Percentiles rank a stretch among this genome's conserved stretches.
These are phyloP conservation scores for Trinorchestia longiramus DNA, from an alignment of 1,140 invertebrate genomes.

Conservation along the genomic window DNA sequence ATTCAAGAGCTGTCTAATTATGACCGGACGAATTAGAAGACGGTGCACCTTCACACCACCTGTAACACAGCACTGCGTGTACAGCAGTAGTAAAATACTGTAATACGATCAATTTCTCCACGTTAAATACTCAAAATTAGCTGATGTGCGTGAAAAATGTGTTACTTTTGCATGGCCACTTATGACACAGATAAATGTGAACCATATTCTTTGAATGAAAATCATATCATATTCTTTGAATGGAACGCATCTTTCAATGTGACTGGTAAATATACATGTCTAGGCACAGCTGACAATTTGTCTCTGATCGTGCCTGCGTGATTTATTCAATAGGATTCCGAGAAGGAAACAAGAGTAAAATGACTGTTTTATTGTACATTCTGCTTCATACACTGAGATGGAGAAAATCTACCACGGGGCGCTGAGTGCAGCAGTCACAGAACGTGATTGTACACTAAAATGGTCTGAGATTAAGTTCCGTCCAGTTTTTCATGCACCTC, in stretches of 20 bases:
- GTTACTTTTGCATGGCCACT: no score
- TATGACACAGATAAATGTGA: no score
- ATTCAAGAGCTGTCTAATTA: no score
- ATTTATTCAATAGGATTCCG: not conserved
- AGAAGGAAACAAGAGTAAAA: conserved; percentile 7
- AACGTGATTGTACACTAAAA: not conserved
- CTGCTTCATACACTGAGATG: conserved; percentile 52
- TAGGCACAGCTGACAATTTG: not conserved
- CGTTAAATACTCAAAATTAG: no score
- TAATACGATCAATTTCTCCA: no score
- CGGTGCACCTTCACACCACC: no score
- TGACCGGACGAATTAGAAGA: no score
- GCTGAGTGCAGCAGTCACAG: not conserved
- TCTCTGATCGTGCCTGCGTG: not conserved
- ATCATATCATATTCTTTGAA: no score
- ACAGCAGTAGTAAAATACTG: no score
- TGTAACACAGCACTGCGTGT: no score
- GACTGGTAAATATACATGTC: not conserved
- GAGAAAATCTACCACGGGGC: conserved; percentile 28
- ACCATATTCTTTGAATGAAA: not conserved
- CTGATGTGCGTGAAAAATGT: no score
- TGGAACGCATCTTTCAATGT: not conserved
- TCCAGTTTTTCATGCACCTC: not conserved
- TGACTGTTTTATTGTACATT: conserved; percentile 49
- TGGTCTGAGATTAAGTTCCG: not conserved